Percentiles rank a stretch among this genome's conserved stretches.
phyloP scores from a whole-genome alignment of 2,888 invertebrate species.

The Cheilosia grossa region DNA sequence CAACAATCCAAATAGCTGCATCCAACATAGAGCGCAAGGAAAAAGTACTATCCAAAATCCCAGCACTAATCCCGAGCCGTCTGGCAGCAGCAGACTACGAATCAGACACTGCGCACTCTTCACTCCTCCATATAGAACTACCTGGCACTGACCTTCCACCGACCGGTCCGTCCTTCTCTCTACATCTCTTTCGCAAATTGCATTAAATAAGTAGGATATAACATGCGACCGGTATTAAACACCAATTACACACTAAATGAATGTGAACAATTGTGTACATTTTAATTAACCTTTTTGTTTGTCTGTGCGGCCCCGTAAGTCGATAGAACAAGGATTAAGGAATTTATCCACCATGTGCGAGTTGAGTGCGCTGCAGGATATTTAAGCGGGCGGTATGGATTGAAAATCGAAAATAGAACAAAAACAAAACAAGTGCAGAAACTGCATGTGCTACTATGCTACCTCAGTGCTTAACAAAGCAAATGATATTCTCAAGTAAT shows the following conservation, averaged over 20 bases:
- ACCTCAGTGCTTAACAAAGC: constrained; percentile 15
- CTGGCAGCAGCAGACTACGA: constrained; percentile 31
- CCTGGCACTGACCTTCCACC: constrained; percentile 56
- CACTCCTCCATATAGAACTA: constrained; percentile 39
- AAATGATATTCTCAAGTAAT: constrained; percentile 69
- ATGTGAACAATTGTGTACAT: constrained; percentile 72
- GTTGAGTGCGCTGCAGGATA: constrained; percentile 38
- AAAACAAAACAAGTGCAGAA: background rate
- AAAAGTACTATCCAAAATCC: constrained; percentile 44
- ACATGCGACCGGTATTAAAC: constrained; percentile 69
- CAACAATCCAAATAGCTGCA: constrained; percentile 43
- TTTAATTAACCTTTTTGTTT: constrained; percentile 73
- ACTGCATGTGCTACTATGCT: constrained; percentile 29
- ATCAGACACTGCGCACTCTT: background rate
- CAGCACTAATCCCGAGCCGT: constrained; percentile 51
- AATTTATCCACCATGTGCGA: constrained; percentile 35
- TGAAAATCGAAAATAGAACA: constrained; percentile 31
- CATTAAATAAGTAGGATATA: constrained; percentile 68
- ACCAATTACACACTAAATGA: constrained; percentile 71
- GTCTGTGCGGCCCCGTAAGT: constrained; percentile 26
- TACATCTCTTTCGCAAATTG: constrained; percentile 38
- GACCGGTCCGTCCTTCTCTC: background rate
- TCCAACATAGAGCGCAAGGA: constrained; percentile 22
- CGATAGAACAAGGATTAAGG: constrained; percentile 66
- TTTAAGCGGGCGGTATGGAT: background rate